A percentile compares a stretch with the other conserved stretches of the same genome.
phyloP scores from a whole-genome alignment of 2,113 vertebrate genomes.

The Sphyrna mokarran region DNA sequence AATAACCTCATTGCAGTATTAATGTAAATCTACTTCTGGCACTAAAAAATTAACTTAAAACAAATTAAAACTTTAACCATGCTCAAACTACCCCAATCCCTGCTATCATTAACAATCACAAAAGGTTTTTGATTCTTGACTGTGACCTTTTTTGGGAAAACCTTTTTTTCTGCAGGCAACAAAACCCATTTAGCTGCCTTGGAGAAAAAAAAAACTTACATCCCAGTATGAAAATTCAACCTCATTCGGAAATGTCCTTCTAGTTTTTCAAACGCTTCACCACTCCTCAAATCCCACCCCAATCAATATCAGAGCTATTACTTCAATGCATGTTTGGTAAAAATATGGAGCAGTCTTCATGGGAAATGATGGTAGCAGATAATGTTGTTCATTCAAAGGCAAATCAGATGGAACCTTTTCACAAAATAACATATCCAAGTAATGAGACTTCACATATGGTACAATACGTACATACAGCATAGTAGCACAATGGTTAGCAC shows the following conservation, averaged over 20 bases:
- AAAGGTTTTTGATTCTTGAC: not conserved
- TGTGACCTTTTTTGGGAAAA: not conserved
- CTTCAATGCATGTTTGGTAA: not conserved
- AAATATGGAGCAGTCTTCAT: not conserved
- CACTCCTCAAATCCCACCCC: not conserved
- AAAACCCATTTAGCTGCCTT: not conserved
- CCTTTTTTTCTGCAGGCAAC: not conserved
- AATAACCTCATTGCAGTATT: too few species aligned
- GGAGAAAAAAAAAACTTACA: not conserved
- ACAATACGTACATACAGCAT: too few species aligned
- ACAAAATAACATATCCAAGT: not conserved
- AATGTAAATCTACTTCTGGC: too few species aligned
- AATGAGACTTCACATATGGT: not conserved
- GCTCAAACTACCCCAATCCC: not conserved
- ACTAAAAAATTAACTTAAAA: too few species aligned
- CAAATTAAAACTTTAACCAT: not conserved
- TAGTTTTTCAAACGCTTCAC: too few species aligned
- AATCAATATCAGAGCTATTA: not conserved
- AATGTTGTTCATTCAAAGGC: not conserved
- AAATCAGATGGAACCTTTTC: not conserved
- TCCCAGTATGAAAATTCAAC: not conserved
- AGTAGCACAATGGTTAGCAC: too few species aligned
- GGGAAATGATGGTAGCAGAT: not conserved
- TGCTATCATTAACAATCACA: not conserved
- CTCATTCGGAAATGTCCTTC: not conserved